phyloP scores from a whole-genome alignment of 1,140 invertebrate species.

The Bombus confusus region DNA sequence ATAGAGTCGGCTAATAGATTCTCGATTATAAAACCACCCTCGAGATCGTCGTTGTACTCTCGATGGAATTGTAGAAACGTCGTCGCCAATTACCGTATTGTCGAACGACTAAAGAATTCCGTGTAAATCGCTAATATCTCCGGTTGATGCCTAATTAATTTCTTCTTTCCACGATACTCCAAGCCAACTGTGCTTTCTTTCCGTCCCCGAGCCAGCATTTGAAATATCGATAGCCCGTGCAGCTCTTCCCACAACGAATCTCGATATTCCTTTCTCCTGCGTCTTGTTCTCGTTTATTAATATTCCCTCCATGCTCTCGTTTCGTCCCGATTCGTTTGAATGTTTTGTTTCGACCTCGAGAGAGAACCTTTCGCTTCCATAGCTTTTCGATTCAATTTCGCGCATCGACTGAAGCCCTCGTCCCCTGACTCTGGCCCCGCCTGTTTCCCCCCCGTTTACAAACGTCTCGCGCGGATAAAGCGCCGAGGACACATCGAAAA shows the following conservation, averaged over 20 bases:
- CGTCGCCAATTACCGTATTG: constrained; percentile 14
- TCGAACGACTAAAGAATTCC: background rate
- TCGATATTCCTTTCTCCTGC: background rate
- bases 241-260: background rate
- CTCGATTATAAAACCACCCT: background rate
- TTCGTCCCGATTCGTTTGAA: constrained; percentile 7
- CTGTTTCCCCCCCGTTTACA: background rate
- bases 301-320: constrained; percentile 4
- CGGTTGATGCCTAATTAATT: constrained; percentile 34
- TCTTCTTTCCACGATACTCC: background rate
- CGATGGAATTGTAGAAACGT: constrained; percentile 39
- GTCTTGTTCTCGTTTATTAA: constrained; percentile 15
- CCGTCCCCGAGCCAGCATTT: background rate
- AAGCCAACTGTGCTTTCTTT: background rate
- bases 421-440: background rate
- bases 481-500: constrained; percentile 20
- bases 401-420: background rate
- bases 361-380: background rate
- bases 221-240: background rate
- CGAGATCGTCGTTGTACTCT: constrained; percentile 25
- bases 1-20: constrained; percentile 31
- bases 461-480: background rate
- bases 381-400: constrained; percentile 12
- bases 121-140: background rate
- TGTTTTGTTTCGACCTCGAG: constrained; percentile 25